phyloP scores from a whole-genome alignment of 2,888 invertebrate species.

The Chaitophorus viminalis region DNA sequence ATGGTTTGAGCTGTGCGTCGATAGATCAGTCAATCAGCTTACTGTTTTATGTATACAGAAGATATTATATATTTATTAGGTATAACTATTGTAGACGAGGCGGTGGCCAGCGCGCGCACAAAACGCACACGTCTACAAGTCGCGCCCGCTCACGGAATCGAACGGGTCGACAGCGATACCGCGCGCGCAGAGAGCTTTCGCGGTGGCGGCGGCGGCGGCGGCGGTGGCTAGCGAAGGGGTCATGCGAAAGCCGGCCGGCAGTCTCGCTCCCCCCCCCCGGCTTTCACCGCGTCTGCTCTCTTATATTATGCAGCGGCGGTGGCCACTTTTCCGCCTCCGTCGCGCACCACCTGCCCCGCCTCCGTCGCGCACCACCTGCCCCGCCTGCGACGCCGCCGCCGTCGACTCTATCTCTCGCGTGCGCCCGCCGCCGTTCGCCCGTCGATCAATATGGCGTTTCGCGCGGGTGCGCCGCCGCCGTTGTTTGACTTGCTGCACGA shows the following conservation, averaged over 20 bases:
- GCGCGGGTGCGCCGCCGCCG: constrained; percentile 47
- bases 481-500: constrained; percentile 45
- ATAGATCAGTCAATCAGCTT: too few species aligned
- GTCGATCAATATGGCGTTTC: constrained; percentile 62
- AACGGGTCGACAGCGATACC: not conserved
- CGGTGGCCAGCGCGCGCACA: constrained; percentile 20
- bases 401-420: constrained; percentile 53
- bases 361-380: not conserved
- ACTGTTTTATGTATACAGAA: too few species aligned
- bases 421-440: constrained; percentile 25
- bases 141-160: constrained; percentile 32
- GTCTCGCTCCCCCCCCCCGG: constrained; percentile 26
- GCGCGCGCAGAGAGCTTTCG: constrained; percentile 22
- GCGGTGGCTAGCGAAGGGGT: constrained; percentile 35
- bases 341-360: too few species aligned
- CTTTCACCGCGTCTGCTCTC: constrained; percentile 26
- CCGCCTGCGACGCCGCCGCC: constrained; percentile 59
- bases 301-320: not conserved
- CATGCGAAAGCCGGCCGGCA: constrained; percentile 58
- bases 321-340: not conserved
- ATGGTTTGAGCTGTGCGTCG: too few species aligned
- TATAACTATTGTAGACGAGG: not conserved
- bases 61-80: too few species aligned
- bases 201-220: not conserved
- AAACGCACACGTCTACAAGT: constrained; percentile 38